Evolutionary conservation across 2,113 vertebrate genomes (phyloP), one percentile per base, ranked within the genome.

Genomic region (Sialia sialis): DNA sequence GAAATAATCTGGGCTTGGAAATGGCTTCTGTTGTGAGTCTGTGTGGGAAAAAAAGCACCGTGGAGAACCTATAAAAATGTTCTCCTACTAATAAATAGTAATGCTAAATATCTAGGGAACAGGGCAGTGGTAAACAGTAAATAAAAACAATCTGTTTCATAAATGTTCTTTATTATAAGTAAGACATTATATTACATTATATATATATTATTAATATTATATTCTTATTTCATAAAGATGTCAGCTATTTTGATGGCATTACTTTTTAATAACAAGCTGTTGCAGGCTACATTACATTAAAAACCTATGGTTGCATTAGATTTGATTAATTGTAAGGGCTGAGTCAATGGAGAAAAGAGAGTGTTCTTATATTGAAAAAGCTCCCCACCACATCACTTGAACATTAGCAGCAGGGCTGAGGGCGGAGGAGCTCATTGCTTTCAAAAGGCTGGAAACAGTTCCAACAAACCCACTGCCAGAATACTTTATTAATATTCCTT

Each of bases 401-500:
- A 66, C 73, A 87, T 96, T 96, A 97, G 67, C 95, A 94, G 87
- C 80, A 90, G 87, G 85, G 54, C 21, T 27, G 59, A 62, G 38
- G 72, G 49, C 0, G 10, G 73, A 73, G 84, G 78, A 95, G 79
- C 80, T 95, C 90, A 81, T 64, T 95, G 59, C 84, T 92, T 96
- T 94, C 93, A 97, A 95, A 92, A 96, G 87, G 32, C 94, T 92
- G 96, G 97, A 94, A 97, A 97, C 76, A 76, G 85, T 94, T 94
- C 95, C 92, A 96, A 90, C 86, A 95, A 94, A 96, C 87, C 88
- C 95, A 94, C 93, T 96, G 96, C 92, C 76, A 93, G 84, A 94
- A 75, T 89, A 90, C 90, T 96, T 97, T 95, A 96, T 98, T 97
- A 98, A 91, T 97, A 98, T 97, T 97, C 97, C 96, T 97, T 97